Conservation (phyloP, 2,113 vertebrate species). For the Coregonus clupeaformis region DNA sequence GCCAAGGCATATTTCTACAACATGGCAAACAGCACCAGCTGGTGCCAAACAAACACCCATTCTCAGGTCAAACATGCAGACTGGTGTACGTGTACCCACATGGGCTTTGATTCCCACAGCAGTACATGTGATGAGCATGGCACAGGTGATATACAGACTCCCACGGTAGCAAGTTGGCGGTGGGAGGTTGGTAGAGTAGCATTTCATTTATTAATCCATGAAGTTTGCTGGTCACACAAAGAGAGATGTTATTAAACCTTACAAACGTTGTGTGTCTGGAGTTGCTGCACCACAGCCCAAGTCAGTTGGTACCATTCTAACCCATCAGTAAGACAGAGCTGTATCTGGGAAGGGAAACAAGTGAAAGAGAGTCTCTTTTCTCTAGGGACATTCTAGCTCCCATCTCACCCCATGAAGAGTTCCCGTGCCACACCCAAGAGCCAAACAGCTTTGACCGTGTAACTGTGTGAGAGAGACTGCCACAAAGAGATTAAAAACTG, state of each 20-base stretch:
- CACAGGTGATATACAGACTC: conserved; percentile 22
- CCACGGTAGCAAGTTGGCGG: conserved; percentile 19
- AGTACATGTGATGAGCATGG: conserved; percentile 30
- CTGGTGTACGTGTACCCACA: conserved; percentile 20
- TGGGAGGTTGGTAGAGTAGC: conserved; percentile 36
- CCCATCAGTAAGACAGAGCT: not conserved
- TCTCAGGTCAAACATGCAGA: conserved; percentile 55
- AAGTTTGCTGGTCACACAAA: not conserved
- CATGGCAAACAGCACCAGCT: conserved; percentile 50
- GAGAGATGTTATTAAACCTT: not conserved
- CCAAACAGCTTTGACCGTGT: not conserved
- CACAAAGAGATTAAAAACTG: conserved; percentile 19
- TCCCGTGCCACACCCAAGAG: not conserved
- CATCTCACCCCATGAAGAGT: not conserved
- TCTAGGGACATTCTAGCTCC: not conserved
- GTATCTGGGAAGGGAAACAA: not conserved
- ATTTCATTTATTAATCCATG: conserved; percentile 62
- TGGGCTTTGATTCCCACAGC: conserved; percentile 55
- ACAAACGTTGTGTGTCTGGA: not conserved
- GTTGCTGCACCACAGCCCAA: not conserved
- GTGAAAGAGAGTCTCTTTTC: not conserved
- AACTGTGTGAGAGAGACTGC: not conserved
- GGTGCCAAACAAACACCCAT: conserved; percentile 42
- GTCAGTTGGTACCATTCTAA: not conserved
- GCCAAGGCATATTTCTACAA: conserved; percentile 49